Conservation (phyloP, 2,113 vertebrate genomes). For the Edolisoma coerulescens region DNA sequence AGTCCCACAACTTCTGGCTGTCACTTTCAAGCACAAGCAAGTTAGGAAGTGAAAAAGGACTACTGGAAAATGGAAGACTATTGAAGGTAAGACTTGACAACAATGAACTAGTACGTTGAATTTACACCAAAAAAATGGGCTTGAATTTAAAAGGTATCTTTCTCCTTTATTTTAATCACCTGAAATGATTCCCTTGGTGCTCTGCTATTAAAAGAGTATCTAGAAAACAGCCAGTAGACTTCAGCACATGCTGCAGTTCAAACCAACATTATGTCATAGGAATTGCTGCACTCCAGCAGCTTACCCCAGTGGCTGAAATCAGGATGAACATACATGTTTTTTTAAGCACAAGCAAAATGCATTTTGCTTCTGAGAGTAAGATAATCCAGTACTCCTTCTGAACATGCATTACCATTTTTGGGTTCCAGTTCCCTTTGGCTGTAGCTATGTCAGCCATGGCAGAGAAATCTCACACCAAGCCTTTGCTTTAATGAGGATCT, state of each 20-base stretch:
- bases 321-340: background rate
- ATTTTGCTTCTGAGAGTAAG: background rate
- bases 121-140: background rate
- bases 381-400: background rate
- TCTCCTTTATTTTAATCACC: background rate
- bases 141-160: background rate
- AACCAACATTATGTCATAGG: accelerated
- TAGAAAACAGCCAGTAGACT: background rate
- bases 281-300: background rate
- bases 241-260: background rate
- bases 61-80: background rate
- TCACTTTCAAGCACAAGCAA: background rate
- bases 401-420: accelerated
- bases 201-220: background rate
- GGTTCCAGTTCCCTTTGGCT: background rate
- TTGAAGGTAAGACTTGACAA: background rate
- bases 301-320: background rate
- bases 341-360: background rate
- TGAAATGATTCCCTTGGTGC: background rate
- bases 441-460: accelerated
- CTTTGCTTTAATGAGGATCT: background rate
- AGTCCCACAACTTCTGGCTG: background rate
- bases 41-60: background rate
- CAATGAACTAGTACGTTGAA: background rate
- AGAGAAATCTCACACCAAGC: background rate